These are phyloP conservation scores for Metopia argyrocephala DNA, from an alignment of 2,888 invertebrate species.

Conservation along the genomic window DNA sequence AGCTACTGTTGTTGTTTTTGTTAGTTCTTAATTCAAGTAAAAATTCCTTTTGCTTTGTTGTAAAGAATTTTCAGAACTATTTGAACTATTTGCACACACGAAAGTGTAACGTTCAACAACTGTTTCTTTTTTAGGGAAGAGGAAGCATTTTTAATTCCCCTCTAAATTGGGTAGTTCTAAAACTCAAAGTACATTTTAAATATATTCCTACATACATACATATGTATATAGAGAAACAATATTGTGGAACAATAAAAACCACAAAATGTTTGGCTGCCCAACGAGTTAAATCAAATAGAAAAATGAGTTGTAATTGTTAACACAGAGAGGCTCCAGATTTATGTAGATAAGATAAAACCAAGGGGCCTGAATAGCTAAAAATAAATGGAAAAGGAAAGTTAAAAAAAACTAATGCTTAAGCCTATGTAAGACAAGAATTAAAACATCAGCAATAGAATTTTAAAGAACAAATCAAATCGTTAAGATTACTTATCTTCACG, in stretches of 20 bases:
- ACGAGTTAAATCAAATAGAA: conserved; percentile 10
- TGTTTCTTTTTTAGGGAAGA: no score
- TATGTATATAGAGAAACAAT: conserved; percentile 13
- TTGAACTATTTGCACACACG: conserved; percentile 17
- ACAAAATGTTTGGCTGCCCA: conserved; percentile 43
- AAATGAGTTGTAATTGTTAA: conserved; percentile 1
- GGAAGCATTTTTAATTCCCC: not conserved
- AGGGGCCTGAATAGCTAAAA: not conserved
- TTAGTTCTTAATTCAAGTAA: conserved; percentile 4
- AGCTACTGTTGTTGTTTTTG: no score
- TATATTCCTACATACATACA: not conserved
- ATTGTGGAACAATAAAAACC: conserved; percentile 30
- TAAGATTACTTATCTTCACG: no score
- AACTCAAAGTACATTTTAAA: conserved; percentile 29
- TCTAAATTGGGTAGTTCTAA: not conserved
- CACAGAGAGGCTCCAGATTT: not conserved
- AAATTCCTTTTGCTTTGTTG: conserved; percentile 41
- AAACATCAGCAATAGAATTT: no score
- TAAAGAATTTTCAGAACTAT: conserved; percentile 43
- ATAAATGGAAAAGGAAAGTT: no score
- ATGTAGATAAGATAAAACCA: not conserved
- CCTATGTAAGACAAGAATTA: no score
- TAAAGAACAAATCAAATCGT: no score
- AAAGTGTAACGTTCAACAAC: conserved; percentile 15
- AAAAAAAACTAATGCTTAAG: no score